Evolutionary conservation across 2,888 invertebrate genomes (phyloP), one percentile per base, ranked within the genome.

Genomic region (Tinea semifulvella): DNA sequence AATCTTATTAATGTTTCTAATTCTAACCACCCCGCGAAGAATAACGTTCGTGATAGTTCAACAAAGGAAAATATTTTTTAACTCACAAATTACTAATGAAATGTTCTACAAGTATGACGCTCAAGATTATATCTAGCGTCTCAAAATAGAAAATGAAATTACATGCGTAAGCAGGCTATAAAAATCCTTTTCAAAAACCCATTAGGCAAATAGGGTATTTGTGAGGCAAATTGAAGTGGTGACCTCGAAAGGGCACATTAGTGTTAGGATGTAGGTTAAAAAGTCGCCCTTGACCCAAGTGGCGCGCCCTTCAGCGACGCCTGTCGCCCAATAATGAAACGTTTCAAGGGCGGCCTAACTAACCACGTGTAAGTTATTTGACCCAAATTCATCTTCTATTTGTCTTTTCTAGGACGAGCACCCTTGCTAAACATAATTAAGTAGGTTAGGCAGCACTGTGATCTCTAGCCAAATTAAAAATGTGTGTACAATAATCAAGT

Each of bases 281-380:
- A 58, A 66, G 66, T 60, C 63, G 53, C 60, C 79, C 79, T 76
- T 77, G 79, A 76, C 76, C 77, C 66, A 68, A 65, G 54, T 58
- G 57, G 46, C 52, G 58, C 60, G 69, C 68, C 71, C 73, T 70
- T 65, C 65, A 55, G 11, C 50, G 55, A 49, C 55, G 54, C 27
- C 57, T 22, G 40, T 17, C 43, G 17, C 62, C 35, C 55, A 68
- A 64, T 61, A 27, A 13, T 39, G 8, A 58, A 53, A 19, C 53
- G 56, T 60, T 59, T 62, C 68, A 64, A 66, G 68, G 68, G 58
- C 64, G 51, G 52, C 56, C 52, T 47, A 56, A 55, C 28, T 20
- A 31, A 31, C 16, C 27, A 42, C 27, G 26, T 26, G 31, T 40
- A 40, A 40, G 40, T 40, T 22, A 13, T 40, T 40, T 40, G 40